Conservation (phyloP, 2,797 vertebrate species). For the Periparus ater region DNA sequence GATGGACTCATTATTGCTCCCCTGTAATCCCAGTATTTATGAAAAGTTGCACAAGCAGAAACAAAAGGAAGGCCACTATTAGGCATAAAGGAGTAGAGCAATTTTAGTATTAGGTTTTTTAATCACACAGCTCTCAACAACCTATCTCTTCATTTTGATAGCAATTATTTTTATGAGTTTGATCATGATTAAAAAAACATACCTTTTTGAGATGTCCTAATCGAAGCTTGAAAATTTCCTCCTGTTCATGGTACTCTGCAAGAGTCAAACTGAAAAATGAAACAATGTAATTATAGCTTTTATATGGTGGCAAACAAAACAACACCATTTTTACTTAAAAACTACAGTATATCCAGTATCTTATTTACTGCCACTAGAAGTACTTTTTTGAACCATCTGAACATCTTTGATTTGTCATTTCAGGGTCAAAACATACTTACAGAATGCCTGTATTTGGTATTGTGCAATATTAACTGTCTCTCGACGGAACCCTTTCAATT, state of each 20-base stretch:
- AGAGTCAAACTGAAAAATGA: slow-evolving; percentile 86
- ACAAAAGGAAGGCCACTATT: not conserved
- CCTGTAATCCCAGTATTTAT: not conserved
- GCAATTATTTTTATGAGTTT: not conserved
- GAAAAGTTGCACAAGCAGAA: not conserved
- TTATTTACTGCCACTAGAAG: not conserved
- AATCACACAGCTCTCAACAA: not conserved
- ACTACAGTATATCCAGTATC: not conserved
- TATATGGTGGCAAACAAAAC: not conserved
- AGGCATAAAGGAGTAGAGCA: not conserved
- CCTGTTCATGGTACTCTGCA: slow-evolving; percentile 98
- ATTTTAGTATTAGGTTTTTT: not conserved
- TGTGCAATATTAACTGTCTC: not conserved
- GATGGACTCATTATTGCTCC: not conserved
- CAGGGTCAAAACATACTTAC: not conserved
- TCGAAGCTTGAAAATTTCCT: slow-evolving; percentile 99
- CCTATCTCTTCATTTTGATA: not conserved
- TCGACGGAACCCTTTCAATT: not conserved
- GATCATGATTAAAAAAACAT: not conserved
- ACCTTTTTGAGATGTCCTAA: slow-evolving; percentile 99
- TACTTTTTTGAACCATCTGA: not conserved
- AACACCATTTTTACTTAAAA: not conserved
- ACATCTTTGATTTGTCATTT: not conserved
- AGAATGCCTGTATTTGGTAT: not conserved
- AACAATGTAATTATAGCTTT: not conserved